Base-by-base conservation (phyloP, 2,797 vertebrate species). In the Halcyon chelicuti region DNA sequence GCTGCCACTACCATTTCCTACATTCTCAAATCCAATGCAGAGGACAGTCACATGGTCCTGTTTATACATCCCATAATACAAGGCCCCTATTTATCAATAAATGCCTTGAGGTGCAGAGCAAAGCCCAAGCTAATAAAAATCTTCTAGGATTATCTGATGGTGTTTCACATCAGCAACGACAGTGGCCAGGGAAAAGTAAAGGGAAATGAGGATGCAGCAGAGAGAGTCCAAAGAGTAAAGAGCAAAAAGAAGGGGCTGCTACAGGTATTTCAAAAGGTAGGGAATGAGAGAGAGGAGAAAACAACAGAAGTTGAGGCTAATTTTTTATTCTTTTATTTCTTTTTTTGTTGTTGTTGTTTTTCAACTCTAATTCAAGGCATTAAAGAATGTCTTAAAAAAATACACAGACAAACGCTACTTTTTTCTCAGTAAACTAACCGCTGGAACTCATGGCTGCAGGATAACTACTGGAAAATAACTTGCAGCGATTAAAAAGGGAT, bases 401-500 rank as follows among this genome's bases (percentile, higher is more conserved):
- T 22, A 82, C 12, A 80, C 8, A 79, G 52, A 80, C 18, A 94
- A 63, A 81, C 2, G 0, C 39, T 20, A 23, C 17, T 15, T 73
- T 86, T 88, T 78, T 17, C 79, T 60, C 33, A 46, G 29, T 71
- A 88, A 75, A 44, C 73, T 73, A 88, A 93, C 76, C 67, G 92
- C 13, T 91, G 93, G 94, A 96, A 97, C 90, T 67, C 44, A 76
- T 76, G 62, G 91, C 93, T 96, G 91, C 88, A 92, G 94, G 95
- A 95, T 67, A 96, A 88, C 88, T 87, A 33, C 35, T 57, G 57
- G 83, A 93, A 94, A 95, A 90, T 81, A 49, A 88, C 90, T 94
- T 79, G 75, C 37, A 93, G 79, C 57, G 94, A 96, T 96, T 96
- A 91, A 94, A 95, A 92, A 96, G 67, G 94, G 93, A 96, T 96